phyloP scores from a whole-genome alignment of 1,140 invertebrate genomes.

The Doryteuthis pealeii region DNA sequence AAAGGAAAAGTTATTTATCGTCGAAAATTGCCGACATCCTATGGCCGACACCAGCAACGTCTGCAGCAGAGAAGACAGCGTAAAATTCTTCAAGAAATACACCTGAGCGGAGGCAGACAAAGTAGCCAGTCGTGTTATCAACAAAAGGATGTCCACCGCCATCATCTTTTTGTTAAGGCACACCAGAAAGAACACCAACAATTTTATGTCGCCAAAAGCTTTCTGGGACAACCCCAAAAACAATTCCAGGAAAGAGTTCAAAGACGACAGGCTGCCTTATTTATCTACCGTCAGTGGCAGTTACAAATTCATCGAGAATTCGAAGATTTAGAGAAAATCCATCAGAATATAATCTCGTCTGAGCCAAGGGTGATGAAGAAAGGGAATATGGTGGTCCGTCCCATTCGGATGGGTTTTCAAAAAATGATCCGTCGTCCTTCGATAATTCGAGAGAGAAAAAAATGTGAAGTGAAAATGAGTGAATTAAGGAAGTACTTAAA shows the following conservation, averaged over 20 bases:
- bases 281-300: background rate
- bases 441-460: background rate
- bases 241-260: background rate
- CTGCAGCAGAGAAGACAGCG: background rate
- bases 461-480: background rate
- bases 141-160: no score
- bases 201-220: no score
- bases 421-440: no score
- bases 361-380: background rate
- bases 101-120: background rate
- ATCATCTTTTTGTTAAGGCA: no score
- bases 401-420: no score
- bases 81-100: background rate
- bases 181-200: no score
- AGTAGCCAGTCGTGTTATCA: background rate
- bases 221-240: background rate
- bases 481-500: background rate
- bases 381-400: background rate
- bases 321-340: background rate
- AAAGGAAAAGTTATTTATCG: no score
- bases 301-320: background rate
- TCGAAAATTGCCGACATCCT: no score
- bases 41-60: background rate
- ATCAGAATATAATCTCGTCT: background rate
- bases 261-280: background rate